phyloP scores from a whole-genome alignment of 2,797 vertebrate genomes.

The Phrynocephalus forsythii region DNA sequence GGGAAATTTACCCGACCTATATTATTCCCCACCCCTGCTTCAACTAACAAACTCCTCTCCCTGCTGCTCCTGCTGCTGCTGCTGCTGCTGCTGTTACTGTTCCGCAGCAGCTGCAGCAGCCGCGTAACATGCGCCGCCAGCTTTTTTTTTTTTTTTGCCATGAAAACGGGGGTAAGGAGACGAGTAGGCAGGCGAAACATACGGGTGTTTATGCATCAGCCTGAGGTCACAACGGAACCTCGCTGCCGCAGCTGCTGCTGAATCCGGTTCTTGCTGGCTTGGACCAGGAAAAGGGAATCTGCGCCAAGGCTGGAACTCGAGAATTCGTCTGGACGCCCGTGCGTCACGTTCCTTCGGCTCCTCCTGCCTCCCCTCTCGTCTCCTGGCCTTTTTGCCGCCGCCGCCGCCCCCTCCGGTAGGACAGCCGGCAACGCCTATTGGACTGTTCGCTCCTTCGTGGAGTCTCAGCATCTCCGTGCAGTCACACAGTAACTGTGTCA shows the following conservation, averaged over 20 bases:
- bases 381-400: no score
- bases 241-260: not conserved
- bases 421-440: no score
- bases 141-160: not conserved
- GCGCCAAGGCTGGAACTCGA: slow-evolving; percentile 5
- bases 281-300: slow-evolving; percentile 30
- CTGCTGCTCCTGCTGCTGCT: no score
- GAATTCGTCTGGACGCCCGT: not conserved
- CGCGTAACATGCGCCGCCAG: no score
- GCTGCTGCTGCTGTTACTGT: not conserved
- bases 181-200: slow-evolving; percentile 41
- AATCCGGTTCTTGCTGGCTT: slow-evolving; percentile 60
- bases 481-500: no score
- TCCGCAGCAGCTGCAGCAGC: not conserved
- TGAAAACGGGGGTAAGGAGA: not conserved
- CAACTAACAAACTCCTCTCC: no score
- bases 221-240: no score
- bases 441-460: no score
- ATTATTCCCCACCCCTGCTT: no score
- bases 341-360: no score
- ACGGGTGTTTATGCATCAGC: slow-evolving; percentile 19
- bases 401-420: not conserved
- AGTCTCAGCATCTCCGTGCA: no score
- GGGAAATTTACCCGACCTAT: not conserved
- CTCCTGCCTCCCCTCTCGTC: no score